phyloP scores from a whole-genome alignment of 2,888 invertebrate genomes.

The Pteria penguin region DNA sequence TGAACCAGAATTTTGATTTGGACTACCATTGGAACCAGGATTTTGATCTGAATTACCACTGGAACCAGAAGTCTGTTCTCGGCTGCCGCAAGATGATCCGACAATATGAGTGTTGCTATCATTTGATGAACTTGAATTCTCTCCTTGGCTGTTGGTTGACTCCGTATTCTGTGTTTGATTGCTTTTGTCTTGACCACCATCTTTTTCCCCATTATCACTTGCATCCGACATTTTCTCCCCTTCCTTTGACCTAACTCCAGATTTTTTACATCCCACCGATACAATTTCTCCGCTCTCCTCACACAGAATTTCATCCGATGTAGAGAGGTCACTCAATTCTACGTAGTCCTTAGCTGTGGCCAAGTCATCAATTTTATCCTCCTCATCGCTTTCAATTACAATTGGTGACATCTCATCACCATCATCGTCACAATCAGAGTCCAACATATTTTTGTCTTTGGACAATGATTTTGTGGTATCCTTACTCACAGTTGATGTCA shows the following conservation, averaged over 20 bases:
- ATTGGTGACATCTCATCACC: too few relatives aligned
- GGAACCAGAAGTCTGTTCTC: too few relatives aligned
- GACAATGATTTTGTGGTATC: neutral
- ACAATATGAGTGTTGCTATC: too few relatives aligned
- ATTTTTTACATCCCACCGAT: neutral
- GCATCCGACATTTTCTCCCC: neutral
- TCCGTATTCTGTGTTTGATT: too few relatives aligned
- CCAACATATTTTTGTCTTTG: neutral
- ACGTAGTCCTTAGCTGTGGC: neutral
- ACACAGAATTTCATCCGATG: constrained; percentile 1
- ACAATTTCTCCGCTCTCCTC: constrained; percentile 20
- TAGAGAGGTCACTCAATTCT: neutral
- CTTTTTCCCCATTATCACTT: neutral
- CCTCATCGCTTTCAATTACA: neutral
- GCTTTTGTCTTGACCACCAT: too few relatives aligned
- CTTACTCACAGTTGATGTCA: neutral
- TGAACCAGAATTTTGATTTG: too few relatives aligned
- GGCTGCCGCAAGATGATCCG: too few relatives aligned
- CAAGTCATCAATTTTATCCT: neutral
- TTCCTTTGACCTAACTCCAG: neutral
- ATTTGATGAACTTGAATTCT: too few relatives aligned
- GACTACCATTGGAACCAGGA: too few relatives aligned
- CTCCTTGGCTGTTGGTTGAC: too few relatives aligned
- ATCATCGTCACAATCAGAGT: too few relatives aligned
- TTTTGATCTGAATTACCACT: too few relatives aligned